Evolutionary conservation across 2,888 invertebrate genomes (phyloP).

Genomic region (Tetheella fluctuosa): DNA sequence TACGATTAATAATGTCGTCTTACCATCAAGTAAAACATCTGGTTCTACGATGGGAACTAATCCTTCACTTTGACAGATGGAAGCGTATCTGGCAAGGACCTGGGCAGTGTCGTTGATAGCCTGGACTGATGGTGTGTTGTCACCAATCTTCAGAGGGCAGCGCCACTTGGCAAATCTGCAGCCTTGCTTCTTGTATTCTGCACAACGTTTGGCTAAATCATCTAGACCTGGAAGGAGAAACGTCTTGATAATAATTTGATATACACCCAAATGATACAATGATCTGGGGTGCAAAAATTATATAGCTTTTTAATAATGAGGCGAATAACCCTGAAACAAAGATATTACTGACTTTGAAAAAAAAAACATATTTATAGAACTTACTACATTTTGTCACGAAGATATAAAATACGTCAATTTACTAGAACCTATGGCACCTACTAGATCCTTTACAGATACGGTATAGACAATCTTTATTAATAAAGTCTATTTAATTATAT

Average conservation of each 20-base stretch:
- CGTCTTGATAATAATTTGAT: not conserved
- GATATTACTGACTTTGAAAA: too few species aligned
- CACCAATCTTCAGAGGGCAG: conserved; percentile 94
- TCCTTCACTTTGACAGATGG: conserved; percentile 95
- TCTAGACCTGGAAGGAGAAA: conserved; percentile 87
- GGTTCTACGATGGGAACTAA: conserved; percentile 99
- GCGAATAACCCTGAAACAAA: too few species aligned
- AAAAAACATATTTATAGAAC: too few species aligned
- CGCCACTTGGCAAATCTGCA: conserved; percentile 99
- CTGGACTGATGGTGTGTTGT: conserved; percentile 92
- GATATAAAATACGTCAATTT: too few species aligned
- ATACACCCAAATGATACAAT: not conserved
- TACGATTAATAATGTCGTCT: conserved; percentile 21
- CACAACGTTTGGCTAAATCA: conserved; percentile 93
- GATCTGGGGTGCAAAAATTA: too few species aligned
- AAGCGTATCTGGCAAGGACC: conserved; percentile 96
- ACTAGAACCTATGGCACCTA: too few species aligned
- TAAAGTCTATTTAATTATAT: too few species aligned
- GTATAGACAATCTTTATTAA: too few species aligned
- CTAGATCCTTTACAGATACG: too few species aligned
- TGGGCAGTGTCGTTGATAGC: conserved; percentile 96
- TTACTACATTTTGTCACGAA: too few species aligned
- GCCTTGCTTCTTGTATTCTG: conserved; percentile 97
- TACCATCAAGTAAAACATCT: conserved; percentile 97
- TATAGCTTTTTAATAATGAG: too few species aligned